Evolutionary conservation across 2,797 vertebrate genomes (phyloP), one percentile per base, ranked within the genome.

Genomic region (Sebastiscus tertius): DNA sequence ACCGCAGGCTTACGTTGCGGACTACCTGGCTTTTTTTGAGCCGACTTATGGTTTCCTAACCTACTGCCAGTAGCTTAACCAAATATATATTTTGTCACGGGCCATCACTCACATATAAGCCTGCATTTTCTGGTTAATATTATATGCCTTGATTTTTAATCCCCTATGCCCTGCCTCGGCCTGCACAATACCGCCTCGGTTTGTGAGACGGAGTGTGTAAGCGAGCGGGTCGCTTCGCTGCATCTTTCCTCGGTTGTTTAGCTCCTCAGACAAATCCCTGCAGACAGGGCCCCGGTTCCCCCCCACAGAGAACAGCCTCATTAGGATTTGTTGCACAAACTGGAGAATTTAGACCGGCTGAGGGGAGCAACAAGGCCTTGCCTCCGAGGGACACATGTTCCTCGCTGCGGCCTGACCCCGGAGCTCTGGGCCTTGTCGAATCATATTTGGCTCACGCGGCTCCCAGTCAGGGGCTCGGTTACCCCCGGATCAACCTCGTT

Each of bases 271-370:
- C 86, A 86, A 86, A 90, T 87, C 80, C 73, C 80, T 36, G 18
- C 60, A 69, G 93, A 91, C 88, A 88, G 70, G 78, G 62, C 29
- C 62, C 63, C 42, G 29, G n/a, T 65, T 71, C 86, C 84, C 79
- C 80, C 90, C 86, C 59, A 69, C 86, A 75, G 92, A 90, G 90
- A 80, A 49, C 81, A 80, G 87, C 83, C 88, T 94, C 92, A 93
- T 95, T 94, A 93, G 88, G 92, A 83, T 91, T 86, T 92, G 88
- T 86, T 92, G 91, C 89, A 87, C 87, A 87, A 92, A 84, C 88
- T 73, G 78, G 61, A 85, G 87, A 81, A 87, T 84, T 81, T 72
- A 54, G 83, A 69, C 77, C 29, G 79, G 85, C 86, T 74, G 66
- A 87, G 72, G 72, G 79, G 74, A 80, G 81, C 66, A 67, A 27